These are phyloP conservation scores for Sesia bembeciformis DNA, from an alignment of 2,888 invertebrate species.

Conservation along the genomic window DNA sequence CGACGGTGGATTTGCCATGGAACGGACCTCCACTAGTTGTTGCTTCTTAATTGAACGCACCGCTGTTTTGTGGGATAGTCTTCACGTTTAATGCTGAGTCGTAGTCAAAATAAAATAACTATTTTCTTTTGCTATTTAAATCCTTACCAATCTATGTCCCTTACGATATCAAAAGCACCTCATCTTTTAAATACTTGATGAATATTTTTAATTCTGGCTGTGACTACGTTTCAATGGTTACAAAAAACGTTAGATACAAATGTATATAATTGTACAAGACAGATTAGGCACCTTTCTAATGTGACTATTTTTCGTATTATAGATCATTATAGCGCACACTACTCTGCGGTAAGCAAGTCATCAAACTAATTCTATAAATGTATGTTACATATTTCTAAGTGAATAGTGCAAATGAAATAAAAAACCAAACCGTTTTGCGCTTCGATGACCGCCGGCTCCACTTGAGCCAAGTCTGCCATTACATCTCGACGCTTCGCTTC, in stretches of 20 bases:
- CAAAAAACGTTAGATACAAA: not conserved
- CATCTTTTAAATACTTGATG: no score
- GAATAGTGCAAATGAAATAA: conserved; percentile 7
- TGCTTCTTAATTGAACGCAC: conserved; percentile 97
- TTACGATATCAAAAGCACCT: no score
- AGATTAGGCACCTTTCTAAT: conserved; percentile 5
- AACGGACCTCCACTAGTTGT: conserved; percentile 94
- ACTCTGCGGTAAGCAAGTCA: not conserved
- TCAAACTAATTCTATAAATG: not conserved
- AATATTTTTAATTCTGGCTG: no score
- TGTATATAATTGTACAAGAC: not conserved
- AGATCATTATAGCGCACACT: not conserved
- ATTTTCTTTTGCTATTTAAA: no score
- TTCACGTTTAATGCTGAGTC: no score
- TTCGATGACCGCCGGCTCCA: conserved; percentile 99
- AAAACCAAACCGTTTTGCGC: conserved; percentile 91
- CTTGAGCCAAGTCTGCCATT: conserved; percentile 96
- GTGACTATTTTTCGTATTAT: not conserved
- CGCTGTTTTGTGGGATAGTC: conserved; percentile 64
- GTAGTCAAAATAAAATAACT: no score
- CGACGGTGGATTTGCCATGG: conserved; percentile 95
- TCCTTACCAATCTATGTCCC: no score
- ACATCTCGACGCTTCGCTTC: conserved; percentile 95
- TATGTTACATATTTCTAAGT: no score
- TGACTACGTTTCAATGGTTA: no score